Evolutionary conservation across 2,113 vertebrate species (phyloP).

Genomic region (Colius striatus): DNA sequence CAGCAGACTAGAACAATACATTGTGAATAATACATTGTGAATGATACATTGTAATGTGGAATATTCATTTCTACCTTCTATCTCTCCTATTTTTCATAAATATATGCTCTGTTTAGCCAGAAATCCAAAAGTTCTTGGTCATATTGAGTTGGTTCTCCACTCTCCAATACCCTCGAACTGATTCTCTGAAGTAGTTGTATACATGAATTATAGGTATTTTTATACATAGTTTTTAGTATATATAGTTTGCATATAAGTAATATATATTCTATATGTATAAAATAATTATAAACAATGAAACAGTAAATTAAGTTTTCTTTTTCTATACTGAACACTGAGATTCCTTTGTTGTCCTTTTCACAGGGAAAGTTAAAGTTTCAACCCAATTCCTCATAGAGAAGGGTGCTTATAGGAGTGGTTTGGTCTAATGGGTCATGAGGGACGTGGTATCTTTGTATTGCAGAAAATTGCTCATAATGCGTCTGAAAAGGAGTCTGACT

Average conservation of each 20-base stretch:
- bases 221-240: background rate
- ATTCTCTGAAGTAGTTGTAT: background rate
- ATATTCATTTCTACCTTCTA: background rate
- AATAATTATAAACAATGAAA: background rate
- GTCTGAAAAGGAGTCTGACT: constrained; percentile 36
- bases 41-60: background rate
- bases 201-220: background rate
- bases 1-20: background rate
- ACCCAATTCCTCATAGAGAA: constrained; percentile 31
- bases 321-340: constrained; percentile 3
- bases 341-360: constrained; percentile 50
- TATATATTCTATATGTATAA: background rate
- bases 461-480: background rate
- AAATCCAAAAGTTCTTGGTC: background rate
- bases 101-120: background rate
- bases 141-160: background rate
- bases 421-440: constrained; percentile 12
- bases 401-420: constrained; percentile 43
- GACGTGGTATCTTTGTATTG: background rate
- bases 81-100: background rate
- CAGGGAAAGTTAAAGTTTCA: constrained; percentile 49
- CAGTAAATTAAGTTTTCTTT: background rate
- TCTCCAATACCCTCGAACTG: background rate
- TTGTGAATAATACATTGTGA: background rate
- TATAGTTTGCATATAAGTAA: background rate